A percentile compares a stretch with the other conserved stretches of the same genome.
phyloP scores from a whole-genome alignment of 2,113 vertebrate species.

The Sturnira hondurensis region DNA sequence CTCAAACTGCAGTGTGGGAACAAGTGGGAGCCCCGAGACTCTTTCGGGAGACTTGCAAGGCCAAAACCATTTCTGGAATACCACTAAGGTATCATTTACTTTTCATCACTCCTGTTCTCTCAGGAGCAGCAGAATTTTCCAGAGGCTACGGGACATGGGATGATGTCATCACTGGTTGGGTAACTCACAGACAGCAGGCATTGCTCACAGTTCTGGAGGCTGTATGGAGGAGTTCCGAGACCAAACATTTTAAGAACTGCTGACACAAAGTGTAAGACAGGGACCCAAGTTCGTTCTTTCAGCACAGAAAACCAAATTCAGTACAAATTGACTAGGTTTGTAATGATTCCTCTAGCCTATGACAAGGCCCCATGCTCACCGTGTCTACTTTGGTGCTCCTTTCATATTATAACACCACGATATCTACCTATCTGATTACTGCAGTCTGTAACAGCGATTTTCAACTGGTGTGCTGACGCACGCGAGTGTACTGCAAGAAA shows the following conservation, averaged over 20 bases:
- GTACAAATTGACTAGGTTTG: background rate
- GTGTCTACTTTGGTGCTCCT: background rate
- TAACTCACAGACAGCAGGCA: background rate
- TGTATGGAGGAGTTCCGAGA: background rate
- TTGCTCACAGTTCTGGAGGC: background rate
- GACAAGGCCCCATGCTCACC: background rate
- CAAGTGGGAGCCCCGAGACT: background rate
- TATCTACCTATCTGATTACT: background rate
- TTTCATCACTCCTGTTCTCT: background rate
- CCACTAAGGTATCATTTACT: background rate
- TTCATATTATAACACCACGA: background rate
- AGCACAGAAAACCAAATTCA: background rate
- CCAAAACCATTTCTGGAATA: background rate
- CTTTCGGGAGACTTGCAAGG: background rate
- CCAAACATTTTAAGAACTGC: background rate
- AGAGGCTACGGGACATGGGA: background rate
- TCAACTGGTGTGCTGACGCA: background rate
- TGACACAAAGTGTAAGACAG: background rate
- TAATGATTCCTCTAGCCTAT: background rate
- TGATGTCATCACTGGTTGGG: background rate
- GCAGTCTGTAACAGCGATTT: background rate
- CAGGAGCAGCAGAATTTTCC: background rate
- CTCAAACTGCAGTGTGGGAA: background rate
- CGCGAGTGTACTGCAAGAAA: too few species aligned
- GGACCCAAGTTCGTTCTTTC: background rate